Evolutionary conservation across 2,113 vertebrate species (phyloP), one percentile per base, ranked within the genome.

Genomic region (Larimichthys polyactis): DNA sequence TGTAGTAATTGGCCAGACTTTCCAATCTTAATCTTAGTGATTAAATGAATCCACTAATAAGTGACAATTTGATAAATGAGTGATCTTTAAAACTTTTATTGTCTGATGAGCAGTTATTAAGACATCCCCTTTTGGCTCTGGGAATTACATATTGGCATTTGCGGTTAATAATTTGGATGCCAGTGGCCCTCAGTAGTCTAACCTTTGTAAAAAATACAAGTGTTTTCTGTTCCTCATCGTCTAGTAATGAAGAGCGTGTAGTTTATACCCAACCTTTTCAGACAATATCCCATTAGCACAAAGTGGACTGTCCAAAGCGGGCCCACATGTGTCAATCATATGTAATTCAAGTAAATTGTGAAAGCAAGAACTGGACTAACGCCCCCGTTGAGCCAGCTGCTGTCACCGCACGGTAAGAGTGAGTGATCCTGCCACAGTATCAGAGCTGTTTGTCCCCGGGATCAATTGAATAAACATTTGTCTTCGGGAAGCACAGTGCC

Each of bases 391-490:
- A 78, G 65, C 14, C 24, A 36, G 36, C 73, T n/a, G n/a, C 73
- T 54, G 58, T 83, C 54, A 70, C 68, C 49, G 70, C 49, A 36
- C 43, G 59, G 36, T 12, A 19, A 54, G 75, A 74, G 66, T 24
- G 76, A 74, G 58, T 32, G 75, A 83, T 81, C 69, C 22, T 24
- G 48, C 75, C 69, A 52, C 87, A 44, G 79, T 72, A 75, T 74
- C 82, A 64, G 75, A 76, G 81, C 77, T 90, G 91, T 93, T 94
- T 94, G 88, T 90, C 87, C 87, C 88, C 22, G 3, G 81, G 81
- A 93, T 94, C 89, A 89, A 94, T 94, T 94, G 87, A 93, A 93
- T 93, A 92, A 94, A 94, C 94, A 94, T 91, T 92, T 87, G 87
- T 59, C 73, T 79, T 71, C 22, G 44, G 84, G 84, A 67, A 40